Conservation (phyloP, 1,140 invertebrate genomes). For the Hormaphis cornu region DNA sequence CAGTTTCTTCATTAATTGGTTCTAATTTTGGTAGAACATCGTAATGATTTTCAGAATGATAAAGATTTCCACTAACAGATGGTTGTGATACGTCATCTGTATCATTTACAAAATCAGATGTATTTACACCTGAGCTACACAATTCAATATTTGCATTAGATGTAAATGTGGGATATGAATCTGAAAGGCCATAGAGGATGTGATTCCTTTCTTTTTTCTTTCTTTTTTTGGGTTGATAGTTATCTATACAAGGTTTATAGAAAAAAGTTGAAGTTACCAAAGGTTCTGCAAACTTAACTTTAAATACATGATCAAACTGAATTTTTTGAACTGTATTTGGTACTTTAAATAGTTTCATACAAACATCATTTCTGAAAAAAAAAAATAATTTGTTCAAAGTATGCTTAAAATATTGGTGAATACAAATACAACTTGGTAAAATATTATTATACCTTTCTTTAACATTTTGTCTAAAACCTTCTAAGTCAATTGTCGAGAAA, state of each 20-base stretch:
- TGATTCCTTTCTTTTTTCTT: not conserved
- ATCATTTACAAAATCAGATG: no score
- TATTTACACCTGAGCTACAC: not conserved
- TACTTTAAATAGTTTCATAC: not conserved
- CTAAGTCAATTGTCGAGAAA: not conserved
- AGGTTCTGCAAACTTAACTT: not conserved
- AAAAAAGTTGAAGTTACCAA: not conserved
- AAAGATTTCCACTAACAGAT: not conserved
- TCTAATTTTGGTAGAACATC: not conserved
- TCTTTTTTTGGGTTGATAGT: not conserved
- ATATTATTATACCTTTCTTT: not conserved
- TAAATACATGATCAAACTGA: not conserved
- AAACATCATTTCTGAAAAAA: not conserved
- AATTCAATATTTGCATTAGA: no score
- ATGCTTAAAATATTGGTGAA: not conserved
- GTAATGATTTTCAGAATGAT: not conserved
- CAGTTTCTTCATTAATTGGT: not conserved
- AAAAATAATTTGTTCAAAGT: not conserved
- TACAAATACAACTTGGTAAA: not conserved
- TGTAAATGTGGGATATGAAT: no score
- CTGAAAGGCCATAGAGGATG: no score
- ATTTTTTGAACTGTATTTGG: not conserved
- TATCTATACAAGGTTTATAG: not conserved
- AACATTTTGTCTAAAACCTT: not conserved
- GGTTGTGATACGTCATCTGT: not conserved